phyloP scores from a whole-genome alignment of 2,113 vertebrate genomes.

The Cynoglossus semilaevis region DNA sequence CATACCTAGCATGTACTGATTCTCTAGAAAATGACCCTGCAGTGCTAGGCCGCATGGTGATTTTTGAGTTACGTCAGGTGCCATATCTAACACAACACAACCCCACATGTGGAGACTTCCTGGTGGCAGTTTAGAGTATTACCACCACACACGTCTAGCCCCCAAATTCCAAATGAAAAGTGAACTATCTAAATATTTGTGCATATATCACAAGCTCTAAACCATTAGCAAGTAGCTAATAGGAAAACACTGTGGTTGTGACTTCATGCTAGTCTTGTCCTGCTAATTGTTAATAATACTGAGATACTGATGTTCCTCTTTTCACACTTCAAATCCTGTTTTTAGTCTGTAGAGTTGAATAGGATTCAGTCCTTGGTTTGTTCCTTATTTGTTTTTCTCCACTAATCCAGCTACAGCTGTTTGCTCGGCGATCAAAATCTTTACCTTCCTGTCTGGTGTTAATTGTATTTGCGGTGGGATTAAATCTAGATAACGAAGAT shows the following conservation, averaged over 20 bases:
- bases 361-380: constrained; percentile 31
- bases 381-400: constrained; percentile 35
- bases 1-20: no score
- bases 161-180: no score
- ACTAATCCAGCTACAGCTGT: constrained; percentile 53
- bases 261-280: constrained; percentile 19
- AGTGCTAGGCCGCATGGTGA: no score
- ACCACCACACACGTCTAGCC: no score
- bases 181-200: no score
- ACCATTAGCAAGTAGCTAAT: background rate
- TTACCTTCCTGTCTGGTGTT: constrained; percentile 46
- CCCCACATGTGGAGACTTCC: no score
- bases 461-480: constrained; percentile 64
- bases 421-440: constrained; percentile 60
- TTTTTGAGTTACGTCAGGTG: no score
- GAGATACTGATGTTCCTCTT: constrained; percentile 10
- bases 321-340: constrained; percentile 29
- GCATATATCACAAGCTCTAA: no score
- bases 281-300: no score
- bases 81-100: no score
- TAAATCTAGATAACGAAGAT: constrained; percentile 33
- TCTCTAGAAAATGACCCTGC: no score
- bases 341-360: constrained; percentile 47
- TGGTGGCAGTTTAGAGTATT: no score
- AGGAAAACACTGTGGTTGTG: constrained; percentile 5